phyloP scores from a whole-genome alignment of 2,113 vertebrate species.

The Varanus salvator region DNA sequence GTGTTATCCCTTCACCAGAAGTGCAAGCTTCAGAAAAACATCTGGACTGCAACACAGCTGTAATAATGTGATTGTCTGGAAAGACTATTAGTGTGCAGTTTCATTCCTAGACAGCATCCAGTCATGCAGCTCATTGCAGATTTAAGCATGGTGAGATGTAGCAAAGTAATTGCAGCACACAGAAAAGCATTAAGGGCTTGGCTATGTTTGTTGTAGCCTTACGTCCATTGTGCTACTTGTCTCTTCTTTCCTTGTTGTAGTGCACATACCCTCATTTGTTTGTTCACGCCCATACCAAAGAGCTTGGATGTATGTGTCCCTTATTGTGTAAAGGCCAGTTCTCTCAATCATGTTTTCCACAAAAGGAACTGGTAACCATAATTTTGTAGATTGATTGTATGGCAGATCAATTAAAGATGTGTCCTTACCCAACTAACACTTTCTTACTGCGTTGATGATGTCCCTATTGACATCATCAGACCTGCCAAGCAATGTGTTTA shows the following conservation, averaged over 20 bases:
- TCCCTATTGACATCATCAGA: neutral
- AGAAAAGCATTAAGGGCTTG: neutral
- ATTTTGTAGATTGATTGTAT: neutral
- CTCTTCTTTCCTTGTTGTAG: neutral
- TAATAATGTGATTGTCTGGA: neutral
- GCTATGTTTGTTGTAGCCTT: neutral
- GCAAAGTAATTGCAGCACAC: neutral
- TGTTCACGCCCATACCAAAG: neutral
- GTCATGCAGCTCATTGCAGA: neutral
- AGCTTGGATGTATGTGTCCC: neutral
- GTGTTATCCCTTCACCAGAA: neutral
- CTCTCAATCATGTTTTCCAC: neutral
- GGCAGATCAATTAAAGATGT: neutral
- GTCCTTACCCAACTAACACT: neutral
- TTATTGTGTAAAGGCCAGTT: neutral
- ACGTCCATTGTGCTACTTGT: neutral
- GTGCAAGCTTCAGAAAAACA: neutral
- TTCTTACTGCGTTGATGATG: neutral
- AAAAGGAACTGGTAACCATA: neutral
- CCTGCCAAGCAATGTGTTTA: neutral
- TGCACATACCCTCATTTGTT: neutral
- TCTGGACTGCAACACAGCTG: neutral
- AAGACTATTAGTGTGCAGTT: neutral
- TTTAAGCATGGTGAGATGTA: neutral
- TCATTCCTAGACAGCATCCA: neutral